phyloP scores from a whole-genome alignment of 2,113 vertebrate species.

The Anarhynchus alexandrinus region DNA sequence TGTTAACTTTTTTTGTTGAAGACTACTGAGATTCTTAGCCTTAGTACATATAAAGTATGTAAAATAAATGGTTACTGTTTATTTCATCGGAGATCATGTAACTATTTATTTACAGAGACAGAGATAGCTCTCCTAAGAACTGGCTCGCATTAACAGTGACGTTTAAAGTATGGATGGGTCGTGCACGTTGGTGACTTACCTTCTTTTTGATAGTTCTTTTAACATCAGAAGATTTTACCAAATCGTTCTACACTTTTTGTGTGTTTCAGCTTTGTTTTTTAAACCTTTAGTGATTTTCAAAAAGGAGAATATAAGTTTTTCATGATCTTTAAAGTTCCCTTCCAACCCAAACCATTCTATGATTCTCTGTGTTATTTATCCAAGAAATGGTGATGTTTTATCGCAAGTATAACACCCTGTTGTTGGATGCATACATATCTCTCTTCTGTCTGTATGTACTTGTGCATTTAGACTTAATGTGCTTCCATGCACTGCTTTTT shows the following conservation, averaged over 20 bases:
- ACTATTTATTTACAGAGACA: neutral
- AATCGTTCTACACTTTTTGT: neutral
- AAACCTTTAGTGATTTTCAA: neutral
- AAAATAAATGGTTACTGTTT: neutral
- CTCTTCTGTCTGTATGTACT: neutral
- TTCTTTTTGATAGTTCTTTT: neutral
- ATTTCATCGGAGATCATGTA: neutral
- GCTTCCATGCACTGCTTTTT: neutral
- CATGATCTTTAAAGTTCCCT: neutral
- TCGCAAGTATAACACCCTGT: neutral
- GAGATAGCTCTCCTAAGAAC: neutral
- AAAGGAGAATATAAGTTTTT: neutral
- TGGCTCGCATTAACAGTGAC: rapidly evolving
- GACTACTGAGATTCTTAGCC: neutral
- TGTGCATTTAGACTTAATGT: neutral
- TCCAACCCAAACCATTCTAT: neutral
- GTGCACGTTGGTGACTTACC: neutral
- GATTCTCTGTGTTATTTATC: neutral
- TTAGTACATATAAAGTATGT: neutral
- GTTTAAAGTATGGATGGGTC: neutral
- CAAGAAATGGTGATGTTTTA: neutral
- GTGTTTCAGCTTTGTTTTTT: neutral
- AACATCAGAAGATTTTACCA: neutral
- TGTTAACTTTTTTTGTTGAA: neutral
- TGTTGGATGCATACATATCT: neutral